Percentiles rank a stretch among this genome's conserved stretches.
These are phyloP conservation scores for Entomobrya proxima DNA, from an alignment of 2,888 invertebrate genomes.

Conservation along the genomic window DNA sequence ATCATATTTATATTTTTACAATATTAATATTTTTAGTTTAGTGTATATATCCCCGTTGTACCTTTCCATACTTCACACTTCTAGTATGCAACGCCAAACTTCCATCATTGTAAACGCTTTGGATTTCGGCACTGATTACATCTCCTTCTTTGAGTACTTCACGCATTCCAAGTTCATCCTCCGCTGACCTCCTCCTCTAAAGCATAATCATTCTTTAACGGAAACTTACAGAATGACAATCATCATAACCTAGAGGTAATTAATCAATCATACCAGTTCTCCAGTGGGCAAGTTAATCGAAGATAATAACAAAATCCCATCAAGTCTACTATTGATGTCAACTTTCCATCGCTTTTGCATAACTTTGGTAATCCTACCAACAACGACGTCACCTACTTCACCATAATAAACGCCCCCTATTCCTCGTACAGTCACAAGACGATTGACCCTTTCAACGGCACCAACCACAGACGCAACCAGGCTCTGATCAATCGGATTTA, in stretches of 20 bases:
- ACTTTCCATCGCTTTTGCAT: slow-evolving; percentile 95
- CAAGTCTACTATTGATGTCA: slow-evolving; percentile 90
- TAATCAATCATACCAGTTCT: slow-evolving; percentile 84
- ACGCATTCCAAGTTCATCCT: slow-evolving; percentile 99
- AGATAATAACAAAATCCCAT: slow-evolving; percentile 90
- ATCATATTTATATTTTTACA: not conserved
- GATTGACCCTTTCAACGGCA: slow-evolving; percentile 94
- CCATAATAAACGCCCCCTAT: slow-evolving; percentile 93
- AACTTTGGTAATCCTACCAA: slow-evolving; percentile 95
- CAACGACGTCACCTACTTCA: slow-evolving; percentile 97
- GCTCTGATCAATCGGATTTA: slow-evolving; percentile 83
- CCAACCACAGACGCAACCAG: slow-evolving; percentile 96
- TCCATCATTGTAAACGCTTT: slow-evolving; percentile 93
- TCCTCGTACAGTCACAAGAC: slow-evolving; percentile 93
- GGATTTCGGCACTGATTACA: slow-evolving; percentile 97
- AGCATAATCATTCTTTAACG: not conserved
- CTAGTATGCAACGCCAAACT: slow-evolving; percentile 95
- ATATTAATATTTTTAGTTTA: too few species aligned
- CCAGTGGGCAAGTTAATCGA: slow-evolving; percentile 98
- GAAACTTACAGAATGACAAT: not conserved
- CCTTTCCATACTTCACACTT: slow-evolving; percentile 97
- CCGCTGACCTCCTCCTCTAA: slow-evolving; percentile 90
- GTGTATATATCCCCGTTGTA: slow-evolving; percentile 77
- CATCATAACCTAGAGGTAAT: slow-evolving; percentile 36
- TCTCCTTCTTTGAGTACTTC: slow-evolving; percentile 96